Conservation (phyloP, 2,113 vertebrate species). For the Otus sunia region DNA sequence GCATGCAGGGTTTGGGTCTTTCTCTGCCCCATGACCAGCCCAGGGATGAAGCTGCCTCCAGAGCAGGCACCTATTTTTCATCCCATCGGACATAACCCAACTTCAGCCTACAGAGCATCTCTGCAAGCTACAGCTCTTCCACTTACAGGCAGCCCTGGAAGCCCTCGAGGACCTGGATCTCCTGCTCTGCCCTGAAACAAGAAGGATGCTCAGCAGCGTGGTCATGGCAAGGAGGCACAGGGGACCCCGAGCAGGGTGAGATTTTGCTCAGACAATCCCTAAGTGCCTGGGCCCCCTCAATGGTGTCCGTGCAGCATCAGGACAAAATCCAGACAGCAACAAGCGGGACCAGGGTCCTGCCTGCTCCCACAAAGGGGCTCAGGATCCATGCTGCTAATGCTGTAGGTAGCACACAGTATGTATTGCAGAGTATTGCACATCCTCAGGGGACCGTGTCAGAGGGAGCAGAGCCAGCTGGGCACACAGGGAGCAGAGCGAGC, state of each 20-base stretch:
- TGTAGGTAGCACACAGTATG: background rate
- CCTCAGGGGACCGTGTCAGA: rapidly evolving
- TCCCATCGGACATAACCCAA: background rate
- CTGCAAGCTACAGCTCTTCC: background rate
- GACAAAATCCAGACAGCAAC: background rate
- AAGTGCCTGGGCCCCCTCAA: rapidly evolving
- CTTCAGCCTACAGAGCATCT: background rate
- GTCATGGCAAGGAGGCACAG: background rate
- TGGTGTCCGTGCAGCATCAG: rapidly evolving
- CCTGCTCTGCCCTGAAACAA: conserved; percentile 80
- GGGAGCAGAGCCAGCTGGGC: rapidly evolving
- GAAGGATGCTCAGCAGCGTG: background rate
- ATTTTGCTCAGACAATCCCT: background rate
- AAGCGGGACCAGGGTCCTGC: background rate
- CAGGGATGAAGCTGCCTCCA: background rate
- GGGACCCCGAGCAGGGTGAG: background rate
- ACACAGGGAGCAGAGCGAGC: rapidly evolving
- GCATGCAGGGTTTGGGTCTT: background rate
- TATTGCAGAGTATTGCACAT: background rate
- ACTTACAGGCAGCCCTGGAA: conserved; percentile 81
- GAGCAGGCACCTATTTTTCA: background rate
- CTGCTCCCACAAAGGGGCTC: background rate
- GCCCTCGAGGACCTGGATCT: conserved; percentile 77
- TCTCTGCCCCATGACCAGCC: background rate
- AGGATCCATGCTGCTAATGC: background rate